Conservation (phyloP, 1,140 invertebrate species). For the Aphaenogaster ashmeadi region DNA sequence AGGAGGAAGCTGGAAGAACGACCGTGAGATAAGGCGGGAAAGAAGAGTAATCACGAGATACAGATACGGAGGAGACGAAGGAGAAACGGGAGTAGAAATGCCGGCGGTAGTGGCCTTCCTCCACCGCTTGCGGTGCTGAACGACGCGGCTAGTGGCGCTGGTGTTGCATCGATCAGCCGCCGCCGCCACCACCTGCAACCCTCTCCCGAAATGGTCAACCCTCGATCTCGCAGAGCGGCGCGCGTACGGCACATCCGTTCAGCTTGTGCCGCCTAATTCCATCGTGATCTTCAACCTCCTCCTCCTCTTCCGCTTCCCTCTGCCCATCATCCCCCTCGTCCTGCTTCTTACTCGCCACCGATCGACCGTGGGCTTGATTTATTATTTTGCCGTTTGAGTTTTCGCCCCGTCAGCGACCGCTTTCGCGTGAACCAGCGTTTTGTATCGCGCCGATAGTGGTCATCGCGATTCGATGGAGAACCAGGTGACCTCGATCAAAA, state of each 20-base stretch:
- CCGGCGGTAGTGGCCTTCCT: slow-evolving; percentile 19
- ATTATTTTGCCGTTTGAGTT: slow-evolving; percentile 39
- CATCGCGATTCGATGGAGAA: slow-evolving; percentile 33
- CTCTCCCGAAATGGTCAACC: slow-evolving; percentile 75
- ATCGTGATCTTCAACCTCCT: slow-evolving; percentile 54
- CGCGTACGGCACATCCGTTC: slow-evolving; percentile 51
- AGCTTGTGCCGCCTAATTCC: slow-evolving; percentile 61
- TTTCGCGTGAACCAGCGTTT: slow-evolving; percentile 54
- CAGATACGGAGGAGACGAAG: background rate
- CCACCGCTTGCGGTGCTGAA: slow-evolving; percentile 43
- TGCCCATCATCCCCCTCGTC: background rate
- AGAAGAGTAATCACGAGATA: background rate
- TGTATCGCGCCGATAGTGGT: slow-evolving; percentile 34
- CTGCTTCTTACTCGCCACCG: background rate
- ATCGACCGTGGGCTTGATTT: slow-evolving; percentile 56
- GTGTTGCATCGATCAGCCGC: slow-evolving; percentile 86
- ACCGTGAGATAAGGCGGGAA: slow-evolving; percentile 21
- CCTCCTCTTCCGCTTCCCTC: background rate
- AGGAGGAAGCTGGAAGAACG: background rate
- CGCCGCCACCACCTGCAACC: slow-evolving; percentile 78
- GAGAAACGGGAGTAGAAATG: slow-evolving; percentile 20
- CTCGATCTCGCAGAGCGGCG: slow-evolving; percentile 57
- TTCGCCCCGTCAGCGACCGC: slow-evolving; percentile 22
- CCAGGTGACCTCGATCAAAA: slow-evolving; percentile 65
- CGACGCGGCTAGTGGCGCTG: slow-evolving; percentile 80